Evolutionary conservation across 2,888 invertebrate genomes (phyloP).

Genomic region (Agrypnus murinus): DNA sequence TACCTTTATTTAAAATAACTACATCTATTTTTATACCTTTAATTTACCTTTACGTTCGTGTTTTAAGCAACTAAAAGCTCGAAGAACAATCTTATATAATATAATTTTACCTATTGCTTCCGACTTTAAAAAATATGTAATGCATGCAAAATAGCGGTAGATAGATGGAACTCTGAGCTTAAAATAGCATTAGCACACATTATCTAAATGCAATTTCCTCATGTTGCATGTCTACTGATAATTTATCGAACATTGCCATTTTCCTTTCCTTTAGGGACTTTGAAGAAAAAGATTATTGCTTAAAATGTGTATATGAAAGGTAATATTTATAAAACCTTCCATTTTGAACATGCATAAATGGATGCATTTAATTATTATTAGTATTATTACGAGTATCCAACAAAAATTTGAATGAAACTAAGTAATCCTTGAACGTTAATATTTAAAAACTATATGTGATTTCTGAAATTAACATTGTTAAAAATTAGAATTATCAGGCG

Average conservation of each 20-base stretch:
- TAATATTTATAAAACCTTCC: too few relatives aligned
- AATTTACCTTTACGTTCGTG: constrained; percentile 6
- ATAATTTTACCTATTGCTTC: constrained; percentile 18
- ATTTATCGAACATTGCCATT: constrained; percentile 24
- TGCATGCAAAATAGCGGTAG: not conserved
- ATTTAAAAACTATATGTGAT: too few relatives aligned
- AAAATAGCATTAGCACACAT: constrained; percentile 44
- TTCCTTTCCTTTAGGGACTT: constrained; percentile 15
- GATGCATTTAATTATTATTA: too few relatives aligned
- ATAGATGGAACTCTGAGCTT: constrained; percentile 13
- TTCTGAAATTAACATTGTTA: too few relatives aligned
- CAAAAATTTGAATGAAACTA: too few relatives aligned
- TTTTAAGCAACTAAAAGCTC: not conserved
- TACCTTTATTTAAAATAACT: constrained; percentile 4
- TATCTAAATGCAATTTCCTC: constrained; percentile 47
- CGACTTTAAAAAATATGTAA: constrained; percentile 23
- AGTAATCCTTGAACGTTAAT: too few relatives aligned
- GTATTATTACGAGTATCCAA: too few relatives aligned
- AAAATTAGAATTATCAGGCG: too few relatives aligned
- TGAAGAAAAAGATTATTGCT: not conserved
- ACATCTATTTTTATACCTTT: constrained; percentile 2
- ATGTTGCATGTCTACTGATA: constrained; percentile 35
- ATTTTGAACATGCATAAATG: too few relatives aligned
- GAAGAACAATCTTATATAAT: not conserved
- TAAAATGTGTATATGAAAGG: constrained; percentile 3